A percentile compares a stretch with the other conserved stretches of the same genome.
Evolutionary conservation across 1,140 invertebrate genomes (phyloP).

Genomic region (Phenacoccus solenopsis): DNA sequence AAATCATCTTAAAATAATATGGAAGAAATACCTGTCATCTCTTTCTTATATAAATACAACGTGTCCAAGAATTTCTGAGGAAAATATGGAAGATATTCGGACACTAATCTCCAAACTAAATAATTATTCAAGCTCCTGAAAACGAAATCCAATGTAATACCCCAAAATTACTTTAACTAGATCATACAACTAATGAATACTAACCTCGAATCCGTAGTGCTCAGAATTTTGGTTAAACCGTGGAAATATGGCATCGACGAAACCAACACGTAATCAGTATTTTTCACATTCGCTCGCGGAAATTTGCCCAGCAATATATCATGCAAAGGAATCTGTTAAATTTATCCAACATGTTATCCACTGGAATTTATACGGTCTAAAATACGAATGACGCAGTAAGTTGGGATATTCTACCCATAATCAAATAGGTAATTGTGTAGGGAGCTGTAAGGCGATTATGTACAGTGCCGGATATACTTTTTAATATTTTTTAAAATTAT

Average conservation of each 20-base stretch:
- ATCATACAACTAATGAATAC: neutral
- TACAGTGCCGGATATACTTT: no score
- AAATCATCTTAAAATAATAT: no score
- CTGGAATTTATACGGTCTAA: neutral
- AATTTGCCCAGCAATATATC: conserved; percentile 43
- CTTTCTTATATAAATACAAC: conserved; percentile 38
- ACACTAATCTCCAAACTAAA: conserved; percentile 44
- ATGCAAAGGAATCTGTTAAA: conserved; percentile 40
- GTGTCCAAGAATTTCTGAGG: conserved; percentile 40
- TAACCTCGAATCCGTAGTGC: neutral
- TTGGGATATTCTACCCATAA: no score
- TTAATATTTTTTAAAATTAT: no score
- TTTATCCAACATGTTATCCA: conserved; percentile 1
- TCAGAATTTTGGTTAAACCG: neutral
- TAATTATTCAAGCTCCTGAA: conserved; percentile 46
- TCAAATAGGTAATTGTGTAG: no score
- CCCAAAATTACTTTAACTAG: no score
- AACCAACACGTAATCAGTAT: conserved; percentile 40
- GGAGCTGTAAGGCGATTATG: no score
- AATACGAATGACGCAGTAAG: neutral
- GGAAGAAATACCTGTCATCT: conserved; percentile 35
- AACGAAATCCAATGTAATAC: conserved; percentile 17
- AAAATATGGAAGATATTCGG: conserved; percentile 43
- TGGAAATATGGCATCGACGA: conserved; percentile 41
- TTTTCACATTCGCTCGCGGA: conserved; percentile 37